A percentile compares a stretch with the other conserved stretches of the same genome.
Conservation (phyloP, 2,113 vertebrate species). For the Pterophyllum scalare region DNA sequence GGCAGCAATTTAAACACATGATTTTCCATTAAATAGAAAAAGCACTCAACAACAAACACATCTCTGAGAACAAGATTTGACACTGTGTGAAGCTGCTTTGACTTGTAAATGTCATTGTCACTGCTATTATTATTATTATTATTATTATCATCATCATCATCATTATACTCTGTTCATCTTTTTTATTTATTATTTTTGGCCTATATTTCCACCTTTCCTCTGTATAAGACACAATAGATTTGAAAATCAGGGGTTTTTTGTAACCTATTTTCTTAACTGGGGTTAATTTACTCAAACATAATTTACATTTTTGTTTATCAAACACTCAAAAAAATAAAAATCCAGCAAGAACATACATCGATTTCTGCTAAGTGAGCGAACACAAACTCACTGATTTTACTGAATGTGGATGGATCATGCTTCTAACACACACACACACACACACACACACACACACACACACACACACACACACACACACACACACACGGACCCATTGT, state of each 20-base stretch:
- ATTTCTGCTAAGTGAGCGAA: background rate
- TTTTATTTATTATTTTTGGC: background rate
- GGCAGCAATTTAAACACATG: background rate
- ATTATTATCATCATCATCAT: background rate
- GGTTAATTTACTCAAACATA: background rate
- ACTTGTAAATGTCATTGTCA: background rate
- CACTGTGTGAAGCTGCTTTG: background rate
- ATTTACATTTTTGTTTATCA: background rate
- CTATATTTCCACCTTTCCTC: background rate
- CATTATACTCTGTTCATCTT: background rate
- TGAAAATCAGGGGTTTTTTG: no score
- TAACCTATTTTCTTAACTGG: background rate
- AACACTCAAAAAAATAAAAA: background rate
- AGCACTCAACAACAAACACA: background rate
- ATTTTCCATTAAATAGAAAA: background rate
- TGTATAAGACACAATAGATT: no score
- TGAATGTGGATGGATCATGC: background rate
- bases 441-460: no score
- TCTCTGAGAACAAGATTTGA: background rate
- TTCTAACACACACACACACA: no score
- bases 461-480: no score
- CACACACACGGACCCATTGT: no score
- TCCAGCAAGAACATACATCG: background rate
- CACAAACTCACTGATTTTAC: background rate
- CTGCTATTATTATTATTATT: background rate